A percentile compares a stretch with the other conserved stretches of the same genome.
These are phyloP conservation scores for Boleophthalmus pectinirostris DNA, from an alignment of 2,113 vertebrate species.

Conservation along the genomic window DNA sequence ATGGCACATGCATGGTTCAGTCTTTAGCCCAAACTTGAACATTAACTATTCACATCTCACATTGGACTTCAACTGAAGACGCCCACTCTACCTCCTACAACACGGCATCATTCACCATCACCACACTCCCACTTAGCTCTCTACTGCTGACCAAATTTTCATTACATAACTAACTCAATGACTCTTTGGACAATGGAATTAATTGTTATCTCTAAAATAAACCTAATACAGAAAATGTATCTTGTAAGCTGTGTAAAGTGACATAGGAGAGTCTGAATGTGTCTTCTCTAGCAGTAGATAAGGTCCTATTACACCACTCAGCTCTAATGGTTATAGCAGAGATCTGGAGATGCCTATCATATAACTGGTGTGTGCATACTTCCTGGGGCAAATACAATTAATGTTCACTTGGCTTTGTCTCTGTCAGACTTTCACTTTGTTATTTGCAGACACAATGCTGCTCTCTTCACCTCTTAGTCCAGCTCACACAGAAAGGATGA, in stretches of 20 bases:
- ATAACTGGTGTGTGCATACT: constrained; percentile 30
- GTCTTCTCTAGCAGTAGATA: constrained; percentile 16
- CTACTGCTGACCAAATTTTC: constrained; percentile 69
- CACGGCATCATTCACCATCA: constrained; percentile 64
- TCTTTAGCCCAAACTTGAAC: constrained; percentile 64
- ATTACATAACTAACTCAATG: constrained; percentile 71
- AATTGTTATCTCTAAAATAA: constrained; percentile 32
- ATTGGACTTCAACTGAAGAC: constrained; percentile 12
- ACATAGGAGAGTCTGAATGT: constrained; percentile 7
- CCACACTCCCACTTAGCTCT: constrained; percentile 63
- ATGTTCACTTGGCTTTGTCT: constrained; percentile 26
- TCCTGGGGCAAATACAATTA: constrained; percentile 60
- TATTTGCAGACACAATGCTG: constrained; percentile 24
- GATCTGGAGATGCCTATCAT: constrained; percentile 54
- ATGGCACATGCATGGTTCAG: constrained; percentile 50
- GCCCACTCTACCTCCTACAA: constrained; percentile 66
- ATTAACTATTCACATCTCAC: constrained; percentile 68
- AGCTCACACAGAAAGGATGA: neutral
- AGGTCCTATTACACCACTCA: constrained; percentile 50
- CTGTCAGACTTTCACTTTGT: constrained; percentile 21
- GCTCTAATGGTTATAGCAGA: constrained; percentile 39
- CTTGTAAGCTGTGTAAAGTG: constrained; percentile 19
- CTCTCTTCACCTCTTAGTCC: neutral
- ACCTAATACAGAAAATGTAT: constrained; percentile 5
- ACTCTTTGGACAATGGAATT: constrained; percentile 60